Conservation (phyloP, 2,113 vertebrate genomes). For the Podocnemis expansa region DNA sequence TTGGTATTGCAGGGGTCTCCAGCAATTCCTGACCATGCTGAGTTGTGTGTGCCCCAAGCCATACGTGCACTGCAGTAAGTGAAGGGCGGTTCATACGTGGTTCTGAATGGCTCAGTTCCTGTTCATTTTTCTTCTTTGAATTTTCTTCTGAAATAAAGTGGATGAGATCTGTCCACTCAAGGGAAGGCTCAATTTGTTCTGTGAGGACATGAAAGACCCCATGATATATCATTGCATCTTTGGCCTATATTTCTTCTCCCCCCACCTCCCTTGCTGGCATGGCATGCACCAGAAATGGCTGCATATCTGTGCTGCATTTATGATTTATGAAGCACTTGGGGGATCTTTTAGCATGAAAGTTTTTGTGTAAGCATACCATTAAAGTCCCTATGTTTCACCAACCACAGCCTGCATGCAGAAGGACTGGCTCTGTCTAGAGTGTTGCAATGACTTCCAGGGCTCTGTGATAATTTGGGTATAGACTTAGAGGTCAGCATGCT, state of each 20-base stretch:
- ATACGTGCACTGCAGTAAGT: not conserved
- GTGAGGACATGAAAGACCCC: not conserved
- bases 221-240: not conserved
- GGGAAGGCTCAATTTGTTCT: not conserved
- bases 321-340: not conserved
- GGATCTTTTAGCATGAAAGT: not conserved
- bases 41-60: not conserved
- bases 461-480: not conserved
- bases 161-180: not conserved
- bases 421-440: not conserved
- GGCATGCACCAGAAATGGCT: not conserved
- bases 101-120: not conserved
- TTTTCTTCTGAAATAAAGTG: not conserved
- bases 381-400: not conserved
- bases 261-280: not conserved
- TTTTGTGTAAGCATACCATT: not conserved
- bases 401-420: not conserved
- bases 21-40: not conserved
- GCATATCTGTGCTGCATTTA: not conserved
- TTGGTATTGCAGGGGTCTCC: not conserved
- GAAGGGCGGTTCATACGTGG: not conserved
- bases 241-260: not conserved
- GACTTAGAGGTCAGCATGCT: not conserved
- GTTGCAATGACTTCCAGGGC: not conserved
- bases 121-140: not conserved